Evolutionary conservation across 2,888 invertebrate species (phyloP).

Genomic region (Meta bourneti): DNA sequence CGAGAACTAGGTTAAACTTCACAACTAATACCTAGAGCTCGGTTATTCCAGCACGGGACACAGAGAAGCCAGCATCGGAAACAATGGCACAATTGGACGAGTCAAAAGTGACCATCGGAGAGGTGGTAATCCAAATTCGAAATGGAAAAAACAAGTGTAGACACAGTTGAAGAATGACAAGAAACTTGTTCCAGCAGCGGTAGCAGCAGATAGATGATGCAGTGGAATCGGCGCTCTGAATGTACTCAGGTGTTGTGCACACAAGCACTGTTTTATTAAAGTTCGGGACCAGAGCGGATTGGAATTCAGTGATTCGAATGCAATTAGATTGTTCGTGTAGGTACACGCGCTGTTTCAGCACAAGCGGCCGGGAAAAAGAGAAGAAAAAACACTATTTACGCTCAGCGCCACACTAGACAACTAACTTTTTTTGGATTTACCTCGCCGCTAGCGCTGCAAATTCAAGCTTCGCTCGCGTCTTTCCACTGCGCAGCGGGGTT

Average conservation of each 20-base stretch:
- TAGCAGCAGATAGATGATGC: background rate
- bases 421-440: constrained; percentile 71
- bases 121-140: constrained; percentile 10
- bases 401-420: constrained; percentile 7
- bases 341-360: background rate
- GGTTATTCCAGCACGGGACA: background rate
- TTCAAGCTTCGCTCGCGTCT: constrained; percentile 6
- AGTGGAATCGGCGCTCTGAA: constrained; percentile 11
- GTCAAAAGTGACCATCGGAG: constrained; percentile 5
- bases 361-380: background rate
- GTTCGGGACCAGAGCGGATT: too few species aligned
- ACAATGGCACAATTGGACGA: background rate
- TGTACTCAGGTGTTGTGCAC: constrained; percentile 33
- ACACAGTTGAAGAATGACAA: constrained; percentile 14
- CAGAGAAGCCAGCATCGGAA: background rate
- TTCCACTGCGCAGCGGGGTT: constrained; percentile 7
- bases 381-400: constrained; percentile 5
- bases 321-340: background rate
- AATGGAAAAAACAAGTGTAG: background rate
- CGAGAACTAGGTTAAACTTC: background rate
- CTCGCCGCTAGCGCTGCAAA: constrained; percentile 50
- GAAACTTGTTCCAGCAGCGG: constrained; percentile 39
- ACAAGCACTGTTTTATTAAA: constrained; percentile 17
- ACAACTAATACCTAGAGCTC: too few species aligned
- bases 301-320: too few species aligned